phyloP scores from a whole-genome alignment of 2,797 vertebrate species.

The Paratrypauchen microcephalus region DNA sequence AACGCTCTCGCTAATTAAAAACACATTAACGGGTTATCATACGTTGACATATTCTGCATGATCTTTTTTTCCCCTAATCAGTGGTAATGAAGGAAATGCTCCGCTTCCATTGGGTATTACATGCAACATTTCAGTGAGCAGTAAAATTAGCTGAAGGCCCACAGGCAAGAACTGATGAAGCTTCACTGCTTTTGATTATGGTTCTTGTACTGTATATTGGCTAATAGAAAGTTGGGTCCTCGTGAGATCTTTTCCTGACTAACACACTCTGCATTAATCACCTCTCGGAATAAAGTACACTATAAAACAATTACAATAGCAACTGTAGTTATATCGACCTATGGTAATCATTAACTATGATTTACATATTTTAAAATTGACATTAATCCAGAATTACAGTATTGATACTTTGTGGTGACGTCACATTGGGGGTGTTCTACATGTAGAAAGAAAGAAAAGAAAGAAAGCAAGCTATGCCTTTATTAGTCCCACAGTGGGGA shows the following conservation, averaged over 20 bases:
- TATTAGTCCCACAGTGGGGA: no score
- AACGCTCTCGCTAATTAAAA: conserved; percentile 68
- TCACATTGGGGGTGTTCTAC: no score
- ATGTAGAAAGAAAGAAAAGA: no score
- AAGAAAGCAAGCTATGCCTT: no score
- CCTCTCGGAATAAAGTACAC: conserved; percentile 39
- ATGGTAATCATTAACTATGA: conserved; percentile 11
- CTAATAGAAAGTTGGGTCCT: conserved; percentile 50
- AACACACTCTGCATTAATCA: conserved; percentile 43
- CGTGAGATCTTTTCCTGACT: conserved; percentile 45
- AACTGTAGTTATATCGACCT: conserved; percentile 16
- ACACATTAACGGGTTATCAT: conserved; percentile 72
- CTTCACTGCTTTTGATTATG: conserved; percentile 60
- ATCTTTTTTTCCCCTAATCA: conserved; percentile 69
- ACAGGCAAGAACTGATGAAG: conserved; percentile 60
- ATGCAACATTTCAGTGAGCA: conserved; percentile 66
- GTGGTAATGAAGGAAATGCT: conserved; percentile 66
- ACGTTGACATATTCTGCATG: conserved; percentile 70
- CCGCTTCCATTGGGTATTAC: conserved; percentile 67
- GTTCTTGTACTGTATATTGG: conserved; percentile 49
- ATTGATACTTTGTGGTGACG: no score
- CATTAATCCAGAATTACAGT: no score
- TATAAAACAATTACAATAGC: conserved; percentile 27
- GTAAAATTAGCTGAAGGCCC: conserved; percentile 62
- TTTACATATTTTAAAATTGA: no score